Base-by-base conservation (phyloP, 2,888 invertebrate species). In the Ptilodon capucinus region DNA sequence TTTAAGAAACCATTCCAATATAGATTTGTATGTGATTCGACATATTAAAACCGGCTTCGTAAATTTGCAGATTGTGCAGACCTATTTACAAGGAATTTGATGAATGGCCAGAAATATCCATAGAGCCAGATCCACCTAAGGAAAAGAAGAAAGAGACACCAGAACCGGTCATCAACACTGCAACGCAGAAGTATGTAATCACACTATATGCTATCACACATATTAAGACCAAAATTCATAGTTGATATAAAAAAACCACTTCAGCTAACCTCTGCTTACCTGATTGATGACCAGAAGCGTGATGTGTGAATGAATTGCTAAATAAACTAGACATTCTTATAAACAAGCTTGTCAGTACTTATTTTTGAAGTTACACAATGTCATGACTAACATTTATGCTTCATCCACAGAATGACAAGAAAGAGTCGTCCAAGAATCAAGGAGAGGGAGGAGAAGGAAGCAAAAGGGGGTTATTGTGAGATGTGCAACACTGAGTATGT, bases 401-500 rank as follows among this genome's bases (percentile, higher is more conserved):
- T n/a, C 11, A n/a, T 28, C 28, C 28, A 56, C 81, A 93, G 92
- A 82, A 93, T 93, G 92, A 92, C 92, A 51, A 86, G 92, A 61
- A 92, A 91, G 68, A 87, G 85, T 65, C 81, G 89, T 11, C 88
- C 87, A 6, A 80, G 89, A 40, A 80, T 87, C 44, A 90, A 89
- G 53, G 91, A 91, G 46, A 82, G 77, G 41, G 84, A 86, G 46
- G 87, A 87, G 44, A 84, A 83, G 53, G 89, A 87, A 53, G 69
- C 69, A 30, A 84, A 84, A 48, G 92, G 92, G 36, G 96, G 96
- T 14, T 96, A 95, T 74, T 96, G 96, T 86, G 95, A 96, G 85
- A 94, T 96, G 80, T 96, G 96, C 81, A 95, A 94, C 74, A 86
- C 93, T 41, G 95, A 95, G 68, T 96, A 95, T 80, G 92, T 92